phyloP scores from a whole-genome alignment of 2,888 invertebrate genomes.

The Cephus rjabovi region DNA sequence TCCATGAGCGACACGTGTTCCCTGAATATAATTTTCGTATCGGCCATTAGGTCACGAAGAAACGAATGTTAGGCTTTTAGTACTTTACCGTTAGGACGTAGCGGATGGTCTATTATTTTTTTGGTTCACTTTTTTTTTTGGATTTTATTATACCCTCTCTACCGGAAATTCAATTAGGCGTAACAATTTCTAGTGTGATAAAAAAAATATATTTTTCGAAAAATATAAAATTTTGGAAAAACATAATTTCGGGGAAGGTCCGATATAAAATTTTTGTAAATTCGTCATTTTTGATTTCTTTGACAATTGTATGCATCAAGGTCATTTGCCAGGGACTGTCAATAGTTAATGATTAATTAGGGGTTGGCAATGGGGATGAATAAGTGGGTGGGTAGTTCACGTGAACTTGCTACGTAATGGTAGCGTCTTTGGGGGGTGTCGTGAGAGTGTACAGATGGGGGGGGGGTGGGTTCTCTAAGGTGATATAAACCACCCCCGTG shows the following conservation, averaged over 20 bases:
- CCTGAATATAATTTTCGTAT: not conserved
- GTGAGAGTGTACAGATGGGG: constrained; percentile 36
- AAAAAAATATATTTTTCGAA: not conserved
- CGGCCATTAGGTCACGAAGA: not conserved
- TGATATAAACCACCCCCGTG: constrained; percentile 9
- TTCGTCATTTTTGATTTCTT: not conserved
- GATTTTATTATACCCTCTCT: no score
- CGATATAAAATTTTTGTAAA: not conserved
- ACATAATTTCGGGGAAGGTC: not conserved
- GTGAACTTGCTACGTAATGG: constrained; percentile 30
- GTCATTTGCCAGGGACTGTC: constrained; percentile 48
- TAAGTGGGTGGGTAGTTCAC: not conserved
- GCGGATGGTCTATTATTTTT: not conserved
- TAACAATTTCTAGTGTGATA: not conserved
- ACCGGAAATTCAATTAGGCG: not conserved
- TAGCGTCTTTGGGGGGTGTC: constrained; percentile 31
- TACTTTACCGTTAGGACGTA: not conserved
- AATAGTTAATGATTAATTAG: constrained; percentile 55
- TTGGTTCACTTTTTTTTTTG: not conserved
- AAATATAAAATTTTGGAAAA: not conserved
- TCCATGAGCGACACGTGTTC: not conserved
- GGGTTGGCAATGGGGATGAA: constrained; percentile 23
- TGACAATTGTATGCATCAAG: not conserved
- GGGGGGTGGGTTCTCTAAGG: constrained; percentile 17
- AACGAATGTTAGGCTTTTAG: not conserved